Evolutionary conservation across 2,888 invertebrate species (phyloP).

Genomic region (Saturnia pavonia): DNA sequence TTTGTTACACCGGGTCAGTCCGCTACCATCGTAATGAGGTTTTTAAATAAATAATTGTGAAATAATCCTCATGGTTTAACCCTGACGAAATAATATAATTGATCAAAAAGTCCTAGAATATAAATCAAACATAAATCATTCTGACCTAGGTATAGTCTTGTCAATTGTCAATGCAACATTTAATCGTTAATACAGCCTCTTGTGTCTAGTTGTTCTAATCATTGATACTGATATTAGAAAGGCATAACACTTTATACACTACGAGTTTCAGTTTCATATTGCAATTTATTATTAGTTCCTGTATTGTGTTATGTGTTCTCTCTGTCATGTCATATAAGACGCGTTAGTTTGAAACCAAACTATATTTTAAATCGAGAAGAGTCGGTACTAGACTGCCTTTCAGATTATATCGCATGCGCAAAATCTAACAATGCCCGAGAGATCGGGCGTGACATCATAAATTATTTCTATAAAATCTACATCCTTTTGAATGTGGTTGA

Average conservation of each 20-base stretch:
- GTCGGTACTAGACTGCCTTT: conserved; percentile 23
- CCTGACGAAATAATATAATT: neutral
- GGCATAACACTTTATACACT: conserved; percentile 51
- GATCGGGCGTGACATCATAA: neutral
- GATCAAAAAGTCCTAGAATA: neutral
- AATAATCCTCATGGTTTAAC: neutral
- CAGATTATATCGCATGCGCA: conserved; percentile 41
- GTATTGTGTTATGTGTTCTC: conserved; percentile 17
- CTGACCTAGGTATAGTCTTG: conserved; percentile 18
- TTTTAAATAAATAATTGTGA: conserved; percentile 36
- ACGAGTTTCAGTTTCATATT: conserved; percentile 40
- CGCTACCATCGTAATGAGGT: conserved; percentile 54
- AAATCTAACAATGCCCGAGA: conserved; percentile 23
- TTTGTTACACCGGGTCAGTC: conserved; percentile 58
- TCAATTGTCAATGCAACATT: conserved; percentile 36
- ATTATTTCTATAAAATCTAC: conserved; percentile 15
- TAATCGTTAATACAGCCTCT: conserved; percentile 42
- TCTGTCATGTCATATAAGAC: conserved; percentile 5
- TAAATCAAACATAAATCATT: conserved; percentile 15
- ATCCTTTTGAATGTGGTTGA: conserved; percentile 11
- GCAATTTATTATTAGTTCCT: conserved; percentile 36
- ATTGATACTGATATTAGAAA: conserved; percentile 61
- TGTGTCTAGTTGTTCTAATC: conserved; percentile 42
- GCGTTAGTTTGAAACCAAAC: neutral
- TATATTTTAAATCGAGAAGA: neutral